phyloP scores from a whole-genome alignment of 2,888 invertebrate species.

The Dugesia japonica region DNA sequence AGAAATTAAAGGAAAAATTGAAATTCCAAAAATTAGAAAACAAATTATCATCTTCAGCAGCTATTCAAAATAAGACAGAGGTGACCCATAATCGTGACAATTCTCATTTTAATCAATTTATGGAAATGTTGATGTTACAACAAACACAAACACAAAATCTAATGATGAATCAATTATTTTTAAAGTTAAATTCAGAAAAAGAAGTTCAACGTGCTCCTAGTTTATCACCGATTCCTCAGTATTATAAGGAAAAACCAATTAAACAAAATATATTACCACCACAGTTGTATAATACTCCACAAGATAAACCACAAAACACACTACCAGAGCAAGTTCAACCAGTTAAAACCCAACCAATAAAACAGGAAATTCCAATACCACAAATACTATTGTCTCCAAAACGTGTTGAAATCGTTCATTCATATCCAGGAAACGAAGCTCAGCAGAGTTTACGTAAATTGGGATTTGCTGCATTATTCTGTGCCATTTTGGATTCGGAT shows the following conservation, averaged over 20 bases:
- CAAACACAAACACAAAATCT: background rate
- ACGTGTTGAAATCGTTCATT: background rate
- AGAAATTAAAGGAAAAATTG: background rate
- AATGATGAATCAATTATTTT: background rate
- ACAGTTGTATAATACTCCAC: too few species aligned
- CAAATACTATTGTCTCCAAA: background rate
- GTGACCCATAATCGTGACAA: background rate
- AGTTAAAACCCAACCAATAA: too few species aligned
- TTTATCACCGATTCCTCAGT: background rate
- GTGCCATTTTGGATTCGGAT: background rate
- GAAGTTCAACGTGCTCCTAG: background rate
- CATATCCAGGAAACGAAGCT: constrained; percentile 1
- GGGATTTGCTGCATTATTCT: background rate
- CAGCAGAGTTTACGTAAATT: background rate
- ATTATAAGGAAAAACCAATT: too few species aligned
- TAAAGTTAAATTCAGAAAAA: background rate
- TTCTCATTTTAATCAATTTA: background rate
- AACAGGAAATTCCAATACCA: too few species aligned
- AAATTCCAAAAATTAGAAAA: background rate
- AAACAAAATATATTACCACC: too few species aligned
- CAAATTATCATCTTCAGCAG: background rate
- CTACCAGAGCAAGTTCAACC: background rate
- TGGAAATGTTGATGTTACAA: background rate
- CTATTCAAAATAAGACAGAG: background rate
- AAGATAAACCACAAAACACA: background rate